Base-by-base conservation (phyloP, 1,140 invertebrate genomes). In the Aporrectodea caliginosa region DNA sequence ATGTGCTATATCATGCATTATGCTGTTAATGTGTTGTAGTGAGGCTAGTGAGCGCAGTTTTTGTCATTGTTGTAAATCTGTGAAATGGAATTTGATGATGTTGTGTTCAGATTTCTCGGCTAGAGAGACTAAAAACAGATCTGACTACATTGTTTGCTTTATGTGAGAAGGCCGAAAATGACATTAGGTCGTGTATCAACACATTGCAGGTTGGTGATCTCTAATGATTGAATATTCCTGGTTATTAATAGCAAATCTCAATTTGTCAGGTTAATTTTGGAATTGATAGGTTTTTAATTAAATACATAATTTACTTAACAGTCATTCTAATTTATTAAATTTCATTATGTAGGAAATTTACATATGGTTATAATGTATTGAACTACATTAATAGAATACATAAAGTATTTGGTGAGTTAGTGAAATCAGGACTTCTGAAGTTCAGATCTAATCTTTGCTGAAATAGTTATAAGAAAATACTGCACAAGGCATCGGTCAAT, bases 131-230 rank as follows among this genome's bases (percentile, higher is more conserved):
- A n/a, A 91, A 90, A 80, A 91, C 93, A 0, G 93, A 95, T 86
- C 87, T 92, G 77, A 90, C 91, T 22, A 89, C 92, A 27, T 89
- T 97, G 79, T 87, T 93, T 73, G 91, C 92, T 29, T 88, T 97
- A 71, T 93, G 92, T 81, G 92, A 95, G 82, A 94, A 93, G 85
- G 92, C 93, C 0, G 91, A 92, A 72, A 93, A 94, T 87, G 95
- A 97, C 89, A 93, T 97, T n/a, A 90, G 95, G 71, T 92, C 94
- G 22, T 97, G 95, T 89, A 90, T 97, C 16, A 93, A 94, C 43
- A 91, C 94, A 27, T 89, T 97, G 77, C 94, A 96, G 86, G 88
- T 89, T 79, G 79, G 75, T 78, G 16, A 22, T 70, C 34, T 58
- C 2, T 6, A 32, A 32, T 32, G 30, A 14, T 74, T 74, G 33